Percentiles rank a stretch among this genome's conserved stretches.
These are phyloP conservation scores for Drosophila bifasciata DNA, from an alignment of 1,140 invertebrate genomes.

Conservation along the genomic window DNA sequence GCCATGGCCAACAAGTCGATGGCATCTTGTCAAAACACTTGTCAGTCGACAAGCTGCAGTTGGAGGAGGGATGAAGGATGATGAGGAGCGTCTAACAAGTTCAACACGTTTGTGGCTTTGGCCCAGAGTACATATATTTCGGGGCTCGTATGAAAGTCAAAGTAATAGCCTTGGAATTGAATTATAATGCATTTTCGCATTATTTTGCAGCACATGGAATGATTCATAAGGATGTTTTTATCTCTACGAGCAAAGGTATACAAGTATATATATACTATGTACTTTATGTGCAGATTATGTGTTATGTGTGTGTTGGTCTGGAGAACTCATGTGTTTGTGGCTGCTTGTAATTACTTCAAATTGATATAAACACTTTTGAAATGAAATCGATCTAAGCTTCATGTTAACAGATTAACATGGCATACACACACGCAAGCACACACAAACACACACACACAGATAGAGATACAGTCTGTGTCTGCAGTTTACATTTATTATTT, in stretches of 20 bases:
- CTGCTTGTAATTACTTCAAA: constrained; percentile 81
- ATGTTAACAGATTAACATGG: constrained; percentile 80
- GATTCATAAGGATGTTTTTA: constrained; percentile 12
- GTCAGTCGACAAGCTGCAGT: constrained; percentile 22
- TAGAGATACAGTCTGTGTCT: constrained; percentile 31
- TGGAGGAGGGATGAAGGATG: not conserved
- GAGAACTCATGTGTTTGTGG: constrained; percentile 61
- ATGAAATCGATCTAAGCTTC: constrained; percentile 82
- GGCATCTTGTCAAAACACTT: constrained; percentile 54
- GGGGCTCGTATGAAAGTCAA: not conserved
- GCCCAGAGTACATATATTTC: constrained; percentile 5
- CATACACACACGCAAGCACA: constrained; percentile 44
- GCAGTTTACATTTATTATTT: constrained; percentile 79
- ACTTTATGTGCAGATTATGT: constrained; percentile 17
- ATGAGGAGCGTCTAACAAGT: constrained; percentile 15
- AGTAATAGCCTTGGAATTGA: constrained; percentile 43
- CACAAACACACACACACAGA: not conserved
- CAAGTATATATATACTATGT: constrained; percentile 1
- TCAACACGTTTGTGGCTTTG: constrained; percentile 35
- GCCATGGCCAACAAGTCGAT: constrained; percentile 3
- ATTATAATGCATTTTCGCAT: constrained; percentile 56
- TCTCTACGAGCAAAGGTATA: not conserved
- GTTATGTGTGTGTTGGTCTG: constrained; percentile 44
- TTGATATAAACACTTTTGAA: constrained; percentile 81
- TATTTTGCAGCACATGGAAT: constrained; percentile 32